Base-by-base conservation (phyloP, 2,797 vertebrate genomes). In the Diplodus puntazzo region DNA sequence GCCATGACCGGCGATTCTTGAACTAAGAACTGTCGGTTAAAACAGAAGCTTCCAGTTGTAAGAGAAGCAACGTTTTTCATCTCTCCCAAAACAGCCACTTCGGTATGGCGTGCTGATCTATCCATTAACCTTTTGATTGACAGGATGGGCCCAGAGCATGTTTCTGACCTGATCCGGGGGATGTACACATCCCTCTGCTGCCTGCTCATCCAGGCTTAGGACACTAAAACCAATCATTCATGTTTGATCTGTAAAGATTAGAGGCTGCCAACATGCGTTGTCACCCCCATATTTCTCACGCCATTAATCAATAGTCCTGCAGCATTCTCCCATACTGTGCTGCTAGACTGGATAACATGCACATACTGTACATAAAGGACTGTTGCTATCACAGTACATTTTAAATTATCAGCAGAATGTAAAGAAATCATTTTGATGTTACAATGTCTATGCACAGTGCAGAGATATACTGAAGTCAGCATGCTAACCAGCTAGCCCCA, bases 71-170 rank as follows among this genome's bases (percentile, higher is more conserved):
- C 63, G 68, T 52, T 25, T 75, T 63, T 79, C 34, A 73, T 75
- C 69, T 61, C 45, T 30, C 58, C 45, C 42, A 39, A 74, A 25
- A 79, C 16, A 69, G 58, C 59, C 53, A 48, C 75, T 48, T 73
- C 16, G 11, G 34, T 46, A n/a, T 55, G 50, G 46, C 52, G 52
- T 55, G 64, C 14, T 0, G 11, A 64, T 69, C 77, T 66, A 74
- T 83, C 69, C 39, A 71, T 81, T 85, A 83, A 85, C 80, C 79
- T 86, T 80, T 71, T 27, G 21, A 75, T 66, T 84, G 76, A 75
- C 81, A 70, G 70, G 57, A 34, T 60, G 66, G 43, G 85, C 62
- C 53, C 8, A 1, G 69, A 82, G 42, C 77, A 71, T 84, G 79
- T 64, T 82, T 73, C 75, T 65, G 8, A 68, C 58, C 55, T 80